Conservation (phyloP, 35 echinoderm and acorn worm species). For the Heliocidaris erythrogramma region DNA sequence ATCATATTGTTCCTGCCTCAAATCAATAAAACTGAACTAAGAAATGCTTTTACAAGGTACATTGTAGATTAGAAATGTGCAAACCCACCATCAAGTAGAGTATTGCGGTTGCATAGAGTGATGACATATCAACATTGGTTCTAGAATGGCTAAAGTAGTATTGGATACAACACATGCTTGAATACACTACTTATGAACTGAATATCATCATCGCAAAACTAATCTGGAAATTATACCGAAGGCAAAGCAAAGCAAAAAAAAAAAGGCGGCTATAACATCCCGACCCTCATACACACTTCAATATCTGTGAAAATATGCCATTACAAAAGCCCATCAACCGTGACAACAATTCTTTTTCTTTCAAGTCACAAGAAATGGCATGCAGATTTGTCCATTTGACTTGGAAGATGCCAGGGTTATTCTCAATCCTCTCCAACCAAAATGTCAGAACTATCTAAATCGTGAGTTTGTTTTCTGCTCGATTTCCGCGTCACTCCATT, state of each 20-base stretch:
- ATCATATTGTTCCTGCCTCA: too few species aligned
- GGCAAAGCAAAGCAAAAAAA: too few species aligned
- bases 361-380: background rate
- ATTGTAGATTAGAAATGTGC: too few species aligned
- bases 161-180: background rate
- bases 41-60: too few species aligned
- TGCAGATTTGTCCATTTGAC: background rate
- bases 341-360: too few species aligned
- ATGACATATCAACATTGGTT: too few species aligned
- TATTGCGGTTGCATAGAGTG: too few species aligned
- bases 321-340: background rate
- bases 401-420: background rate
- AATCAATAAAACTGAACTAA: too few species aligned
- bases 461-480: background rate
- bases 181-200: background rate
- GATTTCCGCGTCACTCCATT: background rate
- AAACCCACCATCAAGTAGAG: too few species aligned
- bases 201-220: background rate
- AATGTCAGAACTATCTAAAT: background rate
- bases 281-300: background rate
- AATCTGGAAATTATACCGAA: background rate
- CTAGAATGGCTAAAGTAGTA: too few species aligned
- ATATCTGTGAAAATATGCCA: background rate
- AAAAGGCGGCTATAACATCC: too few species aligned
- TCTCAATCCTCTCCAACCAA: background rate